Base-by-base conservation (phyloP, 2,113 vertebrate genomes). In the Oreochromis aureus region DNA sequence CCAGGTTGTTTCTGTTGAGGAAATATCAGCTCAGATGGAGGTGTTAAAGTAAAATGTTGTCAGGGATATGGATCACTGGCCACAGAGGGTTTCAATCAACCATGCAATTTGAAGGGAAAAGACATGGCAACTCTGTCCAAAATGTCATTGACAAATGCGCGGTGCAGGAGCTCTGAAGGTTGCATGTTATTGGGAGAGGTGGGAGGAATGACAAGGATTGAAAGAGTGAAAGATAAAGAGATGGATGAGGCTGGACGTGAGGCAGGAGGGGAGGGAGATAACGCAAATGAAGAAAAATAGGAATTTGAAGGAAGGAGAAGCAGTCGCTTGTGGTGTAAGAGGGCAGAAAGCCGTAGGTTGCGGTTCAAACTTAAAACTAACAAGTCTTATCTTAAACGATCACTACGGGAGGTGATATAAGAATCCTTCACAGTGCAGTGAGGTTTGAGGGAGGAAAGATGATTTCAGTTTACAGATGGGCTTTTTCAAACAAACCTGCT, bases 61-160 rank as follows among this genome's bases (percentile, higher is more conserved):
- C 90, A 86, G 58, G 41, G 59, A 41, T 88, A 88, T 89, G 93
- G 90, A 92, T 91, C 85, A 90, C 81, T 51, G 78, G 82, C 88
- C 81, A 80, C 82, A 88, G 83, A 90, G 69, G 89, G 87, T 86
- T 90, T 91, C 83, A 91, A 87, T 95, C 90, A 93, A 56, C 63
- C 90, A 46, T 19, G 54, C 59, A 44, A 76, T 10, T 18, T 58
- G 48, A 54, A 81, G 83, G 82, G 51, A 82, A 93, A 88, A 81
- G 61, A 76, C 86, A 83, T 55, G 46, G 58, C 41, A 89, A 73
- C 84, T 66, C 80, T 84, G 87, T 51, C 81, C 81, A 82, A 91
- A 83, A 63, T 91, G 91, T 91, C 91, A 91, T 32, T 93, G 91
- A 93, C 81, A 89, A 94, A 93, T 93, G 53, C 16, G 1, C 19